These are phyloP conservation scores for Glaucidium brasilianum DNA, from an alignment of 2,113 vertebrate genomes.

Conservation along the genomic window DNA sequence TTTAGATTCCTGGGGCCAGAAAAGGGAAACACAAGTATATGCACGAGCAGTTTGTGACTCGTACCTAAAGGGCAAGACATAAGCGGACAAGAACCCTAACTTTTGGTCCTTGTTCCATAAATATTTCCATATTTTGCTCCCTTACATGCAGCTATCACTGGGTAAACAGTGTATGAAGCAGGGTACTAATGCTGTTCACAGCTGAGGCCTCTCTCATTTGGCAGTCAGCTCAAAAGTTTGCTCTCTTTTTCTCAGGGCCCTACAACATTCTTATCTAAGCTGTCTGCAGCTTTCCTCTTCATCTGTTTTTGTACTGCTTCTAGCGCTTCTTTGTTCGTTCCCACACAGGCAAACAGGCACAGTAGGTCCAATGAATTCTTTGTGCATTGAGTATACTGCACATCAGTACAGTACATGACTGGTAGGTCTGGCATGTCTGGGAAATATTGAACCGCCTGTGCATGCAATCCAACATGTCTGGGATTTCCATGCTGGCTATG, in stretches of 20 bases:
- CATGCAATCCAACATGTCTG: slow-evolving; percentile 54
- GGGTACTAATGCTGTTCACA: background rate
- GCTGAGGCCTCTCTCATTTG: slow-evolving; percentile 1
- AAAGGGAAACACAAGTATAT: background rate
- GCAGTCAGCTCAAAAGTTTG: slow-evolving; percentile 39
- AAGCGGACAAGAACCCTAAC: background rate
- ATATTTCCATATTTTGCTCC: background rate
- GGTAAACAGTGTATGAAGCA: background rate
- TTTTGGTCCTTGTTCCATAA: background rate
- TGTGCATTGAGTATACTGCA: slow-evolving; percentile 58
- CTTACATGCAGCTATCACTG: background rate
- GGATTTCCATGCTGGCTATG: slow-evolving; percentile 50
- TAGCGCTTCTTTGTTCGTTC: slow-evolving; percentile 55
- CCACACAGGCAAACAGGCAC: slow-evolving; percentile 50
- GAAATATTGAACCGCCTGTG: slow-evolving; percentile 50
- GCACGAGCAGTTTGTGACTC: background rate
- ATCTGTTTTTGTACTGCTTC: slow-evolving; percentile 61
- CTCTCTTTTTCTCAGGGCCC: slow-evolving; percentile 49
- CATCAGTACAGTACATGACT: slow-evolving; percentile 44
- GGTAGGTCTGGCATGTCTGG: slow-evolving; percentile 54
- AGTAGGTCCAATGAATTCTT: slow-evolving; percentile 64
- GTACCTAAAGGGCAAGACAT: background rate
- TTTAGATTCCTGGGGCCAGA: background rate
- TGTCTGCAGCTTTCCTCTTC: slow-evolving; percentile 28
- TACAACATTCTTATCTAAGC: slow-evolving; percentile 59